A percentile compares a stretch with the other conserved stretches of the same genome.
phyloP scores from a whole-genome alignment of 2,888 invertebrate species.

The Oithona nana region DNA sequence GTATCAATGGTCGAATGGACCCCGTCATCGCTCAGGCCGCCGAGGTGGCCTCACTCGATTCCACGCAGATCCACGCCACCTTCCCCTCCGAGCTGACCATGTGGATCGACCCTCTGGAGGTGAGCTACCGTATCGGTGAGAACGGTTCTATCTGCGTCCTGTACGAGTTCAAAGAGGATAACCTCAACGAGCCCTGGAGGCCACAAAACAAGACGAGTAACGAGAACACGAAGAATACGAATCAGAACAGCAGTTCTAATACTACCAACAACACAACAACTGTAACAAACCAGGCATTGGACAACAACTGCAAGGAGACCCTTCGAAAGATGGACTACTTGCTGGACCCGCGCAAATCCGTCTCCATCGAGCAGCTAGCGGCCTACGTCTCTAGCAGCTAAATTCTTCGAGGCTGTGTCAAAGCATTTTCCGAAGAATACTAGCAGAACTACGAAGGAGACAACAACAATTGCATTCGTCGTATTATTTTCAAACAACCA shows the following conservation, averaged over 20 bases:
- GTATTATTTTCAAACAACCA: too few relatives aligned
- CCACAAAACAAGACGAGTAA: constrained; percentile 4
- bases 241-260: constrained; percentile 5
- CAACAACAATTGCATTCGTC: too few relatives aligned
- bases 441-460: too few relatives aligned
- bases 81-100: constrained; percentile 50
- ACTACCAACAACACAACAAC: constrained; percentile 16
- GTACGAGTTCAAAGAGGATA: constrained; percentile 27
- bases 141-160: constrained; percentile 42
- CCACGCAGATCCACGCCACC: constrained; percentile 35
- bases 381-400: constrained; percentile 23
- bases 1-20: constrained; percentile 50
- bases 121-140: constrained; percentile 44
- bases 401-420: not conserved
- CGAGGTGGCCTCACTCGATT: constrained; percentile 39
- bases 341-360: constrained; percentile 21
- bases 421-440: too few relatives aligned
- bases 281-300: constrained; percentile 1
- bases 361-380: constrained; percentile 22
- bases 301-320: constrained; percentile 23
- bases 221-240: constrained; percentile 12
- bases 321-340: constrained; percentile 21
- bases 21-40: constrained; percentile 45
- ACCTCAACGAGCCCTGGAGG: constrained; percentile 16
- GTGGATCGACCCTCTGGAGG: constrained; percentile 56